Conservation (phyloP, 2,888 invertebrate species). For the Chrysolina americana region DNA sequence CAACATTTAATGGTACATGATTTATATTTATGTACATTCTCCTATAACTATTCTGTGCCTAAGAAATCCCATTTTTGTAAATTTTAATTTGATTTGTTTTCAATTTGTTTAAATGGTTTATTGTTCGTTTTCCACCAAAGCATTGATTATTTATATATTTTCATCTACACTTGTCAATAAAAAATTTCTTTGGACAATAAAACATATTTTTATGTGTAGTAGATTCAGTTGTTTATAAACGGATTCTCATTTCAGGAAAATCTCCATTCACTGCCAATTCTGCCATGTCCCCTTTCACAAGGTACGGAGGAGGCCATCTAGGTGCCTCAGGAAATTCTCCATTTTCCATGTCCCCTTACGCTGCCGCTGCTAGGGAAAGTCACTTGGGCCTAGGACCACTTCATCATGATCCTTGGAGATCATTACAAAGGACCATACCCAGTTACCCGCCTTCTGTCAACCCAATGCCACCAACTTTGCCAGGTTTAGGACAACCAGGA, state of each 20-base stretch:
- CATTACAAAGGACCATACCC: constrained; percentile 73
- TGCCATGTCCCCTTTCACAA: constrained; percentile 85
- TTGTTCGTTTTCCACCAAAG: no score
- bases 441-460: constrained; percentile 68
- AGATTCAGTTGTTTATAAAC: no score
- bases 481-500: constrained; percentile 62
- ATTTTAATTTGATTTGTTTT: no score
- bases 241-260: constrained; percentile 54
- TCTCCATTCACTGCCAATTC: constrained; percentile 70
- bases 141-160: no score
- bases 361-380: constrained; percentile 67
- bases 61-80: no score
- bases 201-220: no score
- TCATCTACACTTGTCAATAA: no score
- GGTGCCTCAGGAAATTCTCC: constrained; percentile 74
- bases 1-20: no score
- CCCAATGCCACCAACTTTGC: constrained; percentile 70
- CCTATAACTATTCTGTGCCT: no score
- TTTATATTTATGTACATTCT: no score
- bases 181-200: no score
- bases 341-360: constrained; percentile 80
- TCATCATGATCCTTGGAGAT: constrained; percentile 82
- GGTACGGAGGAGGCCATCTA: constrained; percentile 78
- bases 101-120: no score
- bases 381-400: constrained; percentile 63